A percentile compares a stretch with the other conserved stretches of the same genome.
phyloP scores from a whole-genome alignment of 2,888 invertebrate species.

The Linnaemya vulpina region DNA sequence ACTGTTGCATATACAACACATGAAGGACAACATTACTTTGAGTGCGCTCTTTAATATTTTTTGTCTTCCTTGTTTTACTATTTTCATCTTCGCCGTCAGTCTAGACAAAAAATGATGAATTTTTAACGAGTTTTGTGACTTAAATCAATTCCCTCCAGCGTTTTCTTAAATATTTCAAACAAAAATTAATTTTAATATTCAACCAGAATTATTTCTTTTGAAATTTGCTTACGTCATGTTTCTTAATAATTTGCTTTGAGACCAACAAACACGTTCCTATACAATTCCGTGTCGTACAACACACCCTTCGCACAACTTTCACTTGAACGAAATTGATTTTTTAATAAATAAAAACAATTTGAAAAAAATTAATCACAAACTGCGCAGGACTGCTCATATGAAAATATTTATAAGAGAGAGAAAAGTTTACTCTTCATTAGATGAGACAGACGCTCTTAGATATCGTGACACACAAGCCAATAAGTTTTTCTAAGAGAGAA shows the following conservation, averaged over 20 bases:
- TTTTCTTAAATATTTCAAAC: neutral
- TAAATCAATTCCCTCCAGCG: neutral
- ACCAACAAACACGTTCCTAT: neutral
- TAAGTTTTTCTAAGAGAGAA: neutral
- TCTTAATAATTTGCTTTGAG: constrained; percentile 16
- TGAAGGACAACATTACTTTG: constrained; percentile 1
- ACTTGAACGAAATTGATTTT: constrained; percentile 62
- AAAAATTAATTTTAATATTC: neutral
- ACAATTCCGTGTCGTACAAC: constrained; percentile 30
- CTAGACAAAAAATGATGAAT: constrained; percentile 79
- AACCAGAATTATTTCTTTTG: neutral
- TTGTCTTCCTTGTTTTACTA: neutral
- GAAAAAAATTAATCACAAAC: constrained; percentile 1
- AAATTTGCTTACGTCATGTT: constrained; percentile 76
- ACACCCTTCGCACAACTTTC: constrained; percentile 64
- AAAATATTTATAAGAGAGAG: neutral
- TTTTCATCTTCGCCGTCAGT: constrained; percentile 18
- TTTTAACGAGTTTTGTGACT: constrained; percentile 20
- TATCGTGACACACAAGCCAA: neutral
- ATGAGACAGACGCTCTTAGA: neutral
- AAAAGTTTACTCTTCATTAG: neutral
- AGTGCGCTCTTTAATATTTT: neutral
- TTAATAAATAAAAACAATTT: neutral
- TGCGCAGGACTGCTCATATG: constrained; percentile 48
- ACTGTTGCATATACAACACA: constrained; percentile 58